phyloP scores from a whole-genome alignment of 2,888 invertebrate genomes.

The Polyommatus icarus region DNA sequence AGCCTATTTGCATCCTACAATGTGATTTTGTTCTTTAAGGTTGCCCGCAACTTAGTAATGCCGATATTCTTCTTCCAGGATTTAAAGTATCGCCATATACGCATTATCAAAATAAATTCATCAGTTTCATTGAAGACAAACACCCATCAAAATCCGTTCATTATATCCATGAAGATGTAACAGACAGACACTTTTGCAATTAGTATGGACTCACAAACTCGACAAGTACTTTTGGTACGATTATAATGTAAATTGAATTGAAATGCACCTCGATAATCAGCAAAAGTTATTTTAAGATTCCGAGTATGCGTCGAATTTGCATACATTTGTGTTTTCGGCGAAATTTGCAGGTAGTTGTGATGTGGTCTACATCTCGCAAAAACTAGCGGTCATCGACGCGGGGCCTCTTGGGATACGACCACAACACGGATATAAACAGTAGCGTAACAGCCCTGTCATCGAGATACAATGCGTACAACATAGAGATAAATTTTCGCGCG shows the following conservation, averaged over 20 bases:
- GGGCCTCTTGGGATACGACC: constrained; percentile 62
- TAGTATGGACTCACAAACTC: not conserved
- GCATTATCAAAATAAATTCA: too few relatives aligned
- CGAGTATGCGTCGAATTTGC: constrained; percentile 5
- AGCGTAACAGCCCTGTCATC: not conserved
- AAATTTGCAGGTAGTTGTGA: constrained; percentile 45
- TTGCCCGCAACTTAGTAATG: not conserved
- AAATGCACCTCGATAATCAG: not conserved
- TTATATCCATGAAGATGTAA: too few relatives aligned
- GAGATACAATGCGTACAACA: not conserved
- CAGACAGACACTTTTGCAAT: not conserved
- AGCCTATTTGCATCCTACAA: constrained; percentile 1
- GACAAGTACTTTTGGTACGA: not conserved
- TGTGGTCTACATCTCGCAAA: constrained; percentile 67
- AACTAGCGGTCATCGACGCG: constrained; percentile 73
- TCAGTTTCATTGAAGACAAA: too few relatives aligned
- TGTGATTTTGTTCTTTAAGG: not conserved
- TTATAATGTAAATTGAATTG: not conserved
- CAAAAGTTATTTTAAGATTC: constrained; percentile 5
- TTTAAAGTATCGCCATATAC: too few relatives aligned
- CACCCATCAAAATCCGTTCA: too few relatives aligned
- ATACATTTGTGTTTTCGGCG: not conserved
- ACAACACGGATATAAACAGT: constrained; percentile 26
- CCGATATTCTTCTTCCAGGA: too few relatives aligned
- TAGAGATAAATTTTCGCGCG: not conserved